Conservation (phyloP, 2,797 vertebrate species). For the Columba guinea region DNA sequence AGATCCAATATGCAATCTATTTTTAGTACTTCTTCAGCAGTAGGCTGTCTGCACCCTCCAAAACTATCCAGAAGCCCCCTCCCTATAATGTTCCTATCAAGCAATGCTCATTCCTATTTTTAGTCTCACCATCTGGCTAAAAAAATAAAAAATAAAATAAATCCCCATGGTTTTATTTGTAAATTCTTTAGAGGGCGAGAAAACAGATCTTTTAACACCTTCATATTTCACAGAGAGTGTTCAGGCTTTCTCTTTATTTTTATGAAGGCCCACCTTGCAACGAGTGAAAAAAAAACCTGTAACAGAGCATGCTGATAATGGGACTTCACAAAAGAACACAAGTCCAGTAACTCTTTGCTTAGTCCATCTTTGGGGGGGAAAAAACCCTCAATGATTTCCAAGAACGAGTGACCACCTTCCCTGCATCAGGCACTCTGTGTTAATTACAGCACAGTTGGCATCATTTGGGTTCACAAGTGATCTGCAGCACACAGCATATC, state of each 20-base stretch:
- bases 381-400: not conserved
- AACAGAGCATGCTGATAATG: not conserved
- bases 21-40: slow-evolving; percentile 1
- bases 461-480: not conserved
- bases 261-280: not conserved
- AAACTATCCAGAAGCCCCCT: slow-evolving; percentile 1
- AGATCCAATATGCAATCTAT: not conserved
- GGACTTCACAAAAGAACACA: not conserved
- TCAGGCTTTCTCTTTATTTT: not conserved
- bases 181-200: not conserved
- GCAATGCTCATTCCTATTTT: slow-evolving; percentile 1
- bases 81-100: not conserved
- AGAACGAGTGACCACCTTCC: slow-evolving; percentile 20
- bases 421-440: not conserved
- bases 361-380: not conserved
- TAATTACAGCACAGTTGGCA: slow-evolving; percentile 36
- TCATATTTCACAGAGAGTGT: not conserved
- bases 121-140: not conserved
- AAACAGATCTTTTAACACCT: slow-evolving; percentile 15
- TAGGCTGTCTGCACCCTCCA: not conserved
- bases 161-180: not conserved
- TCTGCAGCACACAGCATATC: not conserved
- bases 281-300: not conserved
- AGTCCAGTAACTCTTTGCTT: not conserved
- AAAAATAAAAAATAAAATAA: not conserved